Base-by-base conservation (phyloP, 2,113 vertebrate species). In the Promerops cafer region DNA sequence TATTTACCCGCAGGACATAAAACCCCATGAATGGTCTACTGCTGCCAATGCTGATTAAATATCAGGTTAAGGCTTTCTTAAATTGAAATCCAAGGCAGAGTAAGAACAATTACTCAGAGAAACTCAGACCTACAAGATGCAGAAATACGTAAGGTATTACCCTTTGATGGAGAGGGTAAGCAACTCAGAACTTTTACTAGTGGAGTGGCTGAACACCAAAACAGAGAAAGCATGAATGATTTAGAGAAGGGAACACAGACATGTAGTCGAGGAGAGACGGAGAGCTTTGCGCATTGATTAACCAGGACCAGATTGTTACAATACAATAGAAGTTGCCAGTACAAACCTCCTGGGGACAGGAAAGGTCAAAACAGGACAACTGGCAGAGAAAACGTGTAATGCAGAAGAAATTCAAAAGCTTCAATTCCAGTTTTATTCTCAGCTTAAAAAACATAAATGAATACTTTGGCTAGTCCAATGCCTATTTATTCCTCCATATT, bases 281-380 rank as follows among this genome's bases (percentile, higher is more conserved):
- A 88, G 56, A 71, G 60, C 24, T 52, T 70, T 83, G 33, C 0
- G 9, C 85, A 69, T 45, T 80, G 91, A 87, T 87, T 85, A 89
- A 91, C 78, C 69, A 65, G 42, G 60, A 77, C 28, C 47, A 90
- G 47, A 69, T 9, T 65, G 83, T 53, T 91, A 77, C 69, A 88
- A 76, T 78, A 79, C 63, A 72, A 77, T 30, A 72, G 33, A 70
- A 90, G 24, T 54, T 80, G 56, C 83, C 82, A 74, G 35, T 39
- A 66, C 47, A 50, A 53, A 72, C 45, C 84, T 90, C 90, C 82
- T 60, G 85, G 63, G 56, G 64, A 96, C 47, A 92, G 52, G 16
- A 66, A 85, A 91, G 79, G 71, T 93, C 79, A 86, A 44, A 86
- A 80, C 42, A 86, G 79, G 79, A 83, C 70, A 94, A 76, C 28